Evolutionary conservation across 2,113 vertebrate species (phyloP), one percentile per base, ranked within the genome.

Genomic region (Xyrauchen texanus): DNA sequence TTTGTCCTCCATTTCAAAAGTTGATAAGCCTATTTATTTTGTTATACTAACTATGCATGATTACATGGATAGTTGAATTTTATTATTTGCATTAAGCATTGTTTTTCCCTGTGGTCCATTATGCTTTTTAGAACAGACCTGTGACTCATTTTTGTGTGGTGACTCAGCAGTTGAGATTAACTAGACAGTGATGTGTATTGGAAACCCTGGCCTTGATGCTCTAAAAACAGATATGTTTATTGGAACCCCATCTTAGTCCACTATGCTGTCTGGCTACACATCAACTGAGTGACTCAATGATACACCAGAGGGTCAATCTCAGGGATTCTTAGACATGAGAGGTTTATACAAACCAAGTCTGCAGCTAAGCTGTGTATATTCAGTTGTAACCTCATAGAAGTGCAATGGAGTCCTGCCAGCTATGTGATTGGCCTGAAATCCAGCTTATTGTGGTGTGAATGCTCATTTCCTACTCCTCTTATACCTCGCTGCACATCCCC

Each of bases 381-480:
- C 69, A 69, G 68, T 77, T 79, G 79, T 65, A 80, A 82, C 65
- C 74, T 65, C 53, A 76, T 78, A 12, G 77, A 71, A 34, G 21
- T 82, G 6, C 34, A 6, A 51, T 21, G 49, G n/a, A 64, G 86
- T 86, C 88, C 86, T 4, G 83, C 82, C 83, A 87, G 82, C 82
- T 68, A 44, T 76, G 81, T 86, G 85, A 91, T 87, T 91, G 83
- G 79, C 83, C 81, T 82, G 82, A 84, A 89, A 87, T 89, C 87
- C 75, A 72, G 81, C 79, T 86, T 86, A 85, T 88, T 88, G 84
- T 89, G 75, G 83, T 83, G 77, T 82, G 81, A 83, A 84, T 88
- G 91, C 82, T 93, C 90, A 93, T 91, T 93, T 94, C 92, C 92
- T 92, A 86, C 76, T 53, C 72, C 68, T 82, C 87, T 90, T 86